These are phyloP conservation scores for Drepana arcuata DNA, from an alignment of 1,140 invertebrate genomes.

Conservation along the genomic window DNA sequence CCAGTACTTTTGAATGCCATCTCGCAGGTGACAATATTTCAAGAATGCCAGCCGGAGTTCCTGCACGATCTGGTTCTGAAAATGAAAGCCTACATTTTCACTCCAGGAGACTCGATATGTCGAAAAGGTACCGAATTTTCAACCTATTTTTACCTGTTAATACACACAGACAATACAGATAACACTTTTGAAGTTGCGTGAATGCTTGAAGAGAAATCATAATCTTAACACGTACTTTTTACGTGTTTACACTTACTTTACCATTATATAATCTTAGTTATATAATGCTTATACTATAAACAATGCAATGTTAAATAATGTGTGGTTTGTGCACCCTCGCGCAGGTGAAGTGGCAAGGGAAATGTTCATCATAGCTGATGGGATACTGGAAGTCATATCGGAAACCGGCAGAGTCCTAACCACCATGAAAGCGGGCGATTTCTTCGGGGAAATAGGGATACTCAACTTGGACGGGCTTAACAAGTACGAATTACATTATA, in stretches of 20 bases:
- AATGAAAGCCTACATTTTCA: constrained; percentile 98
- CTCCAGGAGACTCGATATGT: constrained; percentile 96
- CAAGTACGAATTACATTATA: constrained; percentile 79
- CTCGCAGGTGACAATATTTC: constrained; percentile 85
- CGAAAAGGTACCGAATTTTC: constrained; percentile 79
- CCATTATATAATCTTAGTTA: no score
- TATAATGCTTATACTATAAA: no score
- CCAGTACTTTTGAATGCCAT: no score
- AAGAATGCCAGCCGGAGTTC: constrained; percentile 98
- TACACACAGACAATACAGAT: no score
- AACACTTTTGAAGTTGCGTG: no score
- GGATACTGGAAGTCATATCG: constrained; percentile 95
- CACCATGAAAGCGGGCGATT: constrained; percentile 97
- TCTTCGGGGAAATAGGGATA: constrained; percentile 98
- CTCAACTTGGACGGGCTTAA: constrained; percentile 96
- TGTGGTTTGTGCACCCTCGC: no score
- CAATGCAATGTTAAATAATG: no score
- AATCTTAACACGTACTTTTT: no score
- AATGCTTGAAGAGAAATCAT: no score
- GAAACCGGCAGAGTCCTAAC: constrained; percentile 94
- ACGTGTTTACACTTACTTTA: no score
- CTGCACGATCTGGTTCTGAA: constrained; percentile 96
- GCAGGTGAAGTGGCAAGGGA: constrained; percentile 90
- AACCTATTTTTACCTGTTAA: no score
- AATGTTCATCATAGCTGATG: constrained; percentile 99